Evolutionary conservation across 2,888 invertebrate genomes (phyloP).

Genomic region (Mimumesa dahlbomi): DNA sequence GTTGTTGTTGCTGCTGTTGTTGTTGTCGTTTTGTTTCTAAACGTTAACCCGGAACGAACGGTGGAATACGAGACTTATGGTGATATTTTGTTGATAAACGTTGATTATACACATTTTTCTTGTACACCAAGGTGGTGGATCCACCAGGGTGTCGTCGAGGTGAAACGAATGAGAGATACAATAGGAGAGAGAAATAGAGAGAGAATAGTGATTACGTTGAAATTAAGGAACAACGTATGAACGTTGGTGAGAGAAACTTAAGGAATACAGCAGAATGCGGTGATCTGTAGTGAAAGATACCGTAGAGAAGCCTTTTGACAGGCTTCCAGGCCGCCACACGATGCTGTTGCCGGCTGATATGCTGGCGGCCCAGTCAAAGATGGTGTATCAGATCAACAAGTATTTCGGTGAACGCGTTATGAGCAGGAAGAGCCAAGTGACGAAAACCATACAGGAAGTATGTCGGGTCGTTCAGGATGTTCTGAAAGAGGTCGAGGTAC

Average conservation of each 20-base stretch:
- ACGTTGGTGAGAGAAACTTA: conserved; percentile 1
- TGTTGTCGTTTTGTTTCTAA: too few relatives aligned
- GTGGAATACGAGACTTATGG: too few relatives aligned
- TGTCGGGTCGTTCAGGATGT: conserved; percentile 96
- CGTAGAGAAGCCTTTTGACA: conserved; percentile 22
- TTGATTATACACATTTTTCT: too few relatives aligned
- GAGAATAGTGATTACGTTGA: too few relatives aligned
- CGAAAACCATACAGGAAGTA: conserved; percentile 93
- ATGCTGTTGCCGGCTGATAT: conserved; percentile 96
- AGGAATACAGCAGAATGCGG: conserved; percentile 41
- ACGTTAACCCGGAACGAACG: too few relatives aligned
- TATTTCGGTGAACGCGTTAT: conserved; percentile 96
- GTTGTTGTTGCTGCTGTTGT: too few relatives aligned
- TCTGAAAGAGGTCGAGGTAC: conserved; percentile 96
- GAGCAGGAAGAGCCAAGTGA: conserved; percentile 90
- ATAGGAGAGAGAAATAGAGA: background rate
- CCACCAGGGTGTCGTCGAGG: background rate
- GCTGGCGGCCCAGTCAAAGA: conserved; percentile 96
- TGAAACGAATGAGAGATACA: background rate
- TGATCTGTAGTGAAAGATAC: conserved; percentile 25
- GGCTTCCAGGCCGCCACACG: conserved; percentile 40
- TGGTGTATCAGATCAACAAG: conserved; percentile 97
- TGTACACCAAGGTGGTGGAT: too few relatives aligned
- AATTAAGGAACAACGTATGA: background rate
- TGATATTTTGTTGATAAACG: too few relatives aligned